Conservation (phyloP, 2,797 vertebrate genomes). For the Catostomus latipinnis region DNA sequence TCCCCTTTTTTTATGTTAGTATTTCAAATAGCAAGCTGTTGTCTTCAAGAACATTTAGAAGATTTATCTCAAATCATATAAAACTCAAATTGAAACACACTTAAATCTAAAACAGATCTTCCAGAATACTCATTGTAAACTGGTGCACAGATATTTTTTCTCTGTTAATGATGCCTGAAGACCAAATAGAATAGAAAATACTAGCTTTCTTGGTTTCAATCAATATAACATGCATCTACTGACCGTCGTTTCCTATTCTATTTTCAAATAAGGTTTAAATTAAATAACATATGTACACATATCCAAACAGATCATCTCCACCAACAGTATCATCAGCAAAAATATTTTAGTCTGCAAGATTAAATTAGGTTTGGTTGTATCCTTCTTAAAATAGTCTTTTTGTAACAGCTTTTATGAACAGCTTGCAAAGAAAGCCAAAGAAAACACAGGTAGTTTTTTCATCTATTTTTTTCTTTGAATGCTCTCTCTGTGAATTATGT, state of each 20-base stretch:
- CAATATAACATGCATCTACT: constrained; percentile 10
- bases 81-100: not conserved
- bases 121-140: not conserved
- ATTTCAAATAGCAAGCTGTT: not conserved
- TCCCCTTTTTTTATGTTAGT: not conserved
- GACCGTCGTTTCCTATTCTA: constrained; percentile 9
- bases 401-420: not conserved
- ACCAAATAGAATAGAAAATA: not conserved
- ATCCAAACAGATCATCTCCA: not conserved
- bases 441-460: no score
- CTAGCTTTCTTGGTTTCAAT: not conserved
- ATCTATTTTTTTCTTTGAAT: no score
- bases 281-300: not conserved
- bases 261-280: constrained; percentile 12
- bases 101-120: not conserved
- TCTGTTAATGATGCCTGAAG: not conserved
- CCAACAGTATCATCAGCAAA: not conserved
- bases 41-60: not conserved
- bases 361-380: not conserved
- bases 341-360: not conserved
- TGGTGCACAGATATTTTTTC: constrained; percentile 17
- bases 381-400: constrained; percentile 3
- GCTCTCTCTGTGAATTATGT: no score
- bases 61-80: constrained; percentile 13
- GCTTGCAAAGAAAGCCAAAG: not conserved